phyloP scores from a whole-genome alignment of 2,113 vertebrate genomes.

The Gallinago undulata region DNA sequence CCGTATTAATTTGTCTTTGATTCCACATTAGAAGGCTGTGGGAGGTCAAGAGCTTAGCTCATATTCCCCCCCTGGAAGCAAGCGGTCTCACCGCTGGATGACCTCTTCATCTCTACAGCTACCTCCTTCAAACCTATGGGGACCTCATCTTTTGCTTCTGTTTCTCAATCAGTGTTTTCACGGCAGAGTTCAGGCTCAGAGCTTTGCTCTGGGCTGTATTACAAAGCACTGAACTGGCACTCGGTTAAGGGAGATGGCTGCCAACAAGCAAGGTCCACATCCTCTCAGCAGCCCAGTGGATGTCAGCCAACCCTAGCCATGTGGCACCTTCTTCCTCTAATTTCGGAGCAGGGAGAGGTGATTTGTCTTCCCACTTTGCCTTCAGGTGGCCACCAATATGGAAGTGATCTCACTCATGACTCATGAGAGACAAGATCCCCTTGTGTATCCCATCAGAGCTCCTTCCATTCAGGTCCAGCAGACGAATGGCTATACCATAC shows the following conservation, averaged over 20 bases:
- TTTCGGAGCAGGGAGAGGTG: not conserved
- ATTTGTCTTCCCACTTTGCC: not conserved
- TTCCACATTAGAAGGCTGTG: not conserved
- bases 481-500: rapidly evolving
- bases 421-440: not conserved
- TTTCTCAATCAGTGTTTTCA: slow-evolving; percentile 24
- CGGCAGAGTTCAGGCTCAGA: not conserved
- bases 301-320: not conserved
- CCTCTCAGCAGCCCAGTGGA: not conserved
- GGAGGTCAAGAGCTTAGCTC: not conserved
- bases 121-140: not conserved
- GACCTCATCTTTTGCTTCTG: slow-evolving; percentile 30
- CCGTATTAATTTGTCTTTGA: not conserved
- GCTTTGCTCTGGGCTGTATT: not conserved
- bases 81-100: not conserved
- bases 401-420: not conserved
- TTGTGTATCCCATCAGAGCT: not conserved
- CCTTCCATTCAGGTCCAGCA: not conserved
- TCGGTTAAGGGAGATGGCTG: not conserved
- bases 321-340: not conserved
- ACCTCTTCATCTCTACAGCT: not conserved
- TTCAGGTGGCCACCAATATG: not conserved
- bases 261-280: not conserved
- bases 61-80: not conserved
- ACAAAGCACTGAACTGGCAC: not conserved